A percentile compares a stretch with the other conserved stretches of the same genome.
phyloP scores from a whole-genome alignment of 2,888 invertebrate genomes.

The Chrysolina oricalcia region DNA sequence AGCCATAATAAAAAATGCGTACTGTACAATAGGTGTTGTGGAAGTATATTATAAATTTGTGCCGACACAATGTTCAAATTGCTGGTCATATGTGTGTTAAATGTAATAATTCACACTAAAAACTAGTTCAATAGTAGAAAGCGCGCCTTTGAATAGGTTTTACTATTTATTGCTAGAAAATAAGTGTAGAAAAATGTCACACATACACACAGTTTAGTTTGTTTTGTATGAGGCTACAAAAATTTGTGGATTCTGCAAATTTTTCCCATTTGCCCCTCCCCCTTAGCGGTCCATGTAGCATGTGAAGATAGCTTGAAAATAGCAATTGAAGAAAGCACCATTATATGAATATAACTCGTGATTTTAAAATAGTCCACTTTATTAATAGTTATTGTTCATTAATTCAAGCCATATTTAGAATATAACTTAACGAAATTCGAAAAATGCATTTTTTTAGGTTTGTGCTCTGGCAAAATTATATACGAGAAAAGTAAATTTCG shows the following conservation, averaged over 20 bases:
- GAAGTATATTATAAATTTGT: slow-evolving; percentile 44
- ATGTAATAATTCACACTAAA: slow-evolving; percentile 51
- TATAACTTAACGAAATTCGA: slow-evolving; percentile 58
- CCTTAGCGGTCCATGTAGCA: slow-evolving; percentile 71
- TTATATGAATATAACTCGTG: slow-evolving; percentile 65
- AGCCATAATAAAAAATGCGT: slow-evolving; percentile 53
- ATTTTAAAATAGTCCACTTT: slow-evolving; percentile 64
- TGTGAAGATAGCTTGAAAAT: slow-evolving; percentile 73
- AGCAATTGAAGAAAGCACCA: slow-evolving; percentile 73
- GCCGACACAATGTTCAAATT: slow-evolving; percentile 57
- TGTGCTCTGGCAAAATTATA: slow-evolving; percentile 55
- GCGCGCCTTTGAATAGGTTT: slow-evolving; percentile 53
- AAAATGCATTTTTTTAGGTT: slow-evolving; percentile 59
- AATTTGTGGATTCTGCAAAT: slow-evolving; percentile 68
- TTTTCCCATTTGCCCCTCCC: slow-evolving; percentile 71
- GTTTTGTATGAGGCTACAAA: slow-evolving; percentile 71
- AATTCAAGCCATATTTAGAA: slow-evolving; percentile 64
- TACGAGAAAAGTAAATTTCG: slow-evolving; percentile 30
- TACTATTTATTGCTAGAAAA: slow-evolving; percentile 41
- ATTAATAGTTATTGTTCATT: slow-evolving; percentile 64
- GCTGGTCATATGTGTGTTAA: slow-evolving; percentile 51
- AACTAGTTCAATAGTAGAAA: slow-evolving; percentile 50
- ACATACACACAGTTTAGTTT: slow-evolving; percentile 67
- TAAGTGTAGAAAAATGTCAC: slow-evolving; percentile 67
- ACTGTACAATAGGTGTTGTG: slow-evolving; percentile 41